A percentile compares a stretch with the other conserved stretches of the same genome.
phyloP scores from a whole-genome alignment of 30 jellyfish, hydroid and myxozoan genomes.

The Sanderia malayensis region DNA sequence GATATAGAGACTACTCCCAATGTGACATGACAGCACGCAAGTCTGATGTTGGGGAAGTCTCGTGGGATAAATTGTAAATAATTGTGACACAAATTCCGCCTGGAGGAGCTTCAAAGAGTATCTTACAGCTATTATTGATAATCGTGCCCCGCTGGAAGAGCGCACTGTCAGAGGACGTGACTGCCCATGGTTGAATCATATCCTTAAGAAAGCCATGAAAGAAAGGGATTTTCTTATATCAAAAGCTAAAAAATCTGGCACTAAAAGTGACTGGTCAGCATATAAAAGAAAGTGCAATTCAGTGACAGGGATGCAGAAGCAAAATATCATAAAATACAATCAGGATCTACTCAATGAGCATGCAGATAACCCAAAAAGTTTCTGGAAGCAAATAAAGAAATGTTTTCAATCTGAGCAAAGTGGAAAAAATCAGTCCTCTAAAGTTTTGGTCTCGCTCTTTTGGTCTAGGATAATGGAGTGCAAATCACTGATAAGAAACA shows the following conservation, averaged over 20 bases:
- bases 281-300: not conserved
- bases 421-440: too few species aligned
- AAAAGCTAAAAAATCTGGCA: constrained; percentile 3
- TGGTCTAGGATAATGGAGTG: too few species aligned
- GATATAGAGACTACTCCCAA: constrained; percentile 16
- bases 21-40: constrained; percentile 12
- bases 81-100: constrained; percentile 8
- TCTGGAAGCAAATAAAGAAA: too few species aligned
- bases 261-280: not conserved
- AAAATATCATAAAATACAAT: not conserved
- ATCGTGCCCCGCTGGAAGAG: not conserved
- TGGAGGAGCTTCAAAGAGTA: not conserved
- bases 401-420: too few species aligned
- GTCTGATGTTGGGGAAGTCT: constrained; percentile 6
- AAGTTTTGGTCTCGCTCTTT: too few species aligned
- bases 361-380: constrained; percentile 18
- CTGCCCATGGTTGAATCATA: not conserved
- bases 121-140: not conserved
- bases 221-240: constrained; percentile 12
- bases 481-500: too few species aligned
- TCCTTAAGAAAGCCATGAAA: constrained; percentile 9
- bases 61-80: constrained; percentile 26
- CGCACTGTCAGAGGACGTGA: not conserved
- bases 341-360: constrained; percentile 30
- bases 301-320: not conserved